These are phyloP conservation scores for Psettodes erumei DNA, from an alignment of 2,113 vertebrate genomes.

Conservation along the genomic window DNA sequence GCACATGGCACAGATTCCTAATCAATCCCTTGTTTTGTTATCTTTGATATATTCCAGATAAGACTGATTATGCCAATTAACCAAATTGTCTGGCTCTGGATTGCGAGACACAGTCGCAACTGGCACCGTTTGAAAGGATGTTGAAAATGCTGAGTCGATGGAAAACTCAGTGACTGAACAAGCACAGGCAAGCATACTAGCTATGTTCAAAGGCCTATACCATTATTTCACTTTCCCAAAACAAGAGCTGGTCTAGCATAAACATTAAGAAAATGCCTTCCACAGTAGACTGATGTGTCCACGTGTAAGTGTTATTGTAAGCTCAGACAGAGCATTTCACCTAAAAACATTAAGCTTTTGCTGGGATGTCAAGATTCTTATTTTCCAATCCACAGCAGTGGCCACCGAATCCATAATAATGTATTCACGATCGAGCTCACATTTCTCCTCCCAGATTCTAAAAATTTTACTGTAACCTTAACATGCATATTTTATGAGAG, in stretches of 20 bases:
- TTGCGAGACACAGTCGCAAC: constrained; percentile 35
- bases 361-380: constrained; percentile 37
- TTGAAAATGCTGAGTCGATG: constrained; percentile 56
- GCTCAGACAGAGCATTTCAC: constrained; percentile 36
- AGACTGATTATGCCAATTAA: constrained; percentile 79
- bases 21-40: constrained; percentile 64
- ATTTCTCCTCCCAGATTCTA: neutral
- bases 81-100: constrained; percentile 65
- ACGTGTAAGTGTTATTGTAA: neutral
- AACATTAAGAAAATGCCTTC: constrained; percentile 1
- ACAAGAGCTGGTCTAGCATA: constrained; percentile 13
- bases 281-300: constrained; percentile 18
- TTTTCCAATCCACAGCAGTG: constrained; percentile 25
- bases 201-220: constrained; percentile 30
- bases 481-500: neutral
- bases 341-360: constrained; percentile 39
- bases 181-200: constrained; percentile 19
- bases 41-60: constrained; percentile 70
- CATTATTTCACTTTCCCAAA: constrained; percentile 29
- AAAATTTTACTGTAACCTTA: constrained; percentile 7
- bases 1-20: constrained; percentile 23
- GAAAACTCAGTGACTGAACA: constrained; percentile 46
- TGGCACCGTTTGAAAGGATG: constrained; percentile 48
- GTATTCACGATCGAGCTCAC: constrained; percentile 19
- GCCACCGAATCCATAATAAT: constrained; percentile 27